phyloP scores from a whole-genome alignment of 2,797 vertebrate species.

The Enteromius mattozi region DNA sequence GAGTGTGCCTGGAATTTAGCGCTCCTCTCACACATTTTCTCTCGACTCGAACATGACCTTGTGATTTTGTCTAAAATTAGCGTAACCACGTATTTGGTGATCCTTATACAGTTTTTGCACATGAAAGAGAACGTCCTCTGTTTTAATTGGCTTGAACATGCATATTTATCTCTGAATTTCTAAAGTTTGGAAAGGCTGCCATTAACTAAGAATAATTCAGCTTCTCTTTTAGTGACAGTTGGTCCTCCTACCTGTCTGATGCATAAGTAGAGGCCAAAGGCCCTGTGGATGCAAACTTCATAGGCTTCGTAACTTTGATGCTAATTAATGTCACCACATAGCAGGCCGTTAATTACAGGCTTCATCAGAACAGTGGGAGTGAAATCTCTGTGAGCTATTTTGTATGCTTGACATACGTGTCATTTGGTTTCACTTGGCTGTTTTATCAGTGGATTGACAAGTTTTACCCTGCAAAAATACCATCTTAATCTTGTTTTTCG shows the following conservation, averaged over 20 bases:
- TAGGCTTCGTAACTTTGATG: constrained; percentile 57
- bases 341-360: constrained; percentile 65
- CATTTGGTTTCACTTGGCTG: neutral
- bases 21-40: neutral
- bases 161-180: constrained; percentile 11
- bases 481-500: neutral
- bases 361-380: constrained; percentile 44
- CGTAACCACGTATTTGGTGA: constrained; percentile 6
- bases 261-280: constrained; percentile 36
- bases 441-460: constrained; percentile 2
- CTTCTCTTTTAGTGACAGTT: constrained; percentile 7
- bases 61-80: constrained; percentile 15
- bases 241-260: constrained; percentile 38
- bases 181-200: constrained; percentile 11
- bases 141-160: constrained; percentile 27
- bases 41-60: constrained; percentile 26
- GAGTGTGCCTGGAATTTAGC: constrained; percentile 1
- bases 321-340: constrained; percentile 67
- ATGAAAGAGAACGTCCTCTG: constrained; percentile 21
- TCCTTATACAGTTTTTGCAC: constrained; percentile 15
- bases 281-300: constrained; percentile 32
- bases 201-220: constrained; percentile 30
- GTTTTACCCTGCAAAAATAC: neutral
- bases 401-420: constrained; percentile 41
- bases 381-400: constrained; percentile 41